Conservation (phyloP, 2,113 vertebrate genomes). For the Nyctereutes procyonoides region DNA sequence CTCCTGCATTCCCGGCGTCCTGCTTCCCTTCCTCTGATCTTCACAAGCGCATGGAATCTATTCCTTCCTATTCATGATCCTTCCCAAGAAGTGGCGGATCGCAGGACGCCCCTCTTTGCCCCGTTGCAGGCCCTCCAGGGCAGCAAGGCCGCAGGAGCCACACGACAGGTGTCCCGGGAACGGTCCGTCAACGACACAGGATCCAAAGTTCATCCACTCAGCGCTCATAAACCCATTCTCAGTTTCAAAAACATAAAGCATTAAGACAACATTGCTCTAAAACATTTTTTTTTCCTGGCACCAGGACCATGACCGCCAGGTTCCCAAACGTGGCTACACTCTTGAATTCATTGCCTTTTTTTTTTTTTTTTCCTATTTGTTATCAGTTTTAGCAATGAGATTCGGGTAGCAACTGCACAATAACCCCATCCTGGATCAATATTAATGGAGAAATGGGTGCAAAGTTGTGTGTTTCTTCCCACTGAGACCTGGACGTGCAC, state of each 20-base stretch:
- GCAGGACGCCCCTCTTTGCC: neutral
- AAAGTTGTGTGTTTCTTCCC: too few species aligned
- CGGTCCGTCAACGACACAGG: rapidly evolving
- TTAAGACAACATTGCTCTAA: too few species aligned
- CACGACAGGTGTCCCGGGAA: rapidly evolving
- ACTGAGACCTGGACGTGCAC: too few species aligned
- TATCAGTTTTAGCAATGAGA: too few species aligned
- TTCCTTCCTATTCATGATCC: neutral
- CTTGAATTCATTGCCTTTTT: neutral
- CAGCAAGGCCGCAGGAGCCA: rapidly evolving
- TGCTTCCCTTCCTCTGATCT: rapidly evolving
- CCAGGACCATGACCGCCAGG: neutral
- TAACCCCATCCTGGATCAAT: too few species aligned
- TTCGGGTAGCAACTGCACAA: too few species aligned
- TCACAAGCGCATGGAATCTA: rapidly evolving
- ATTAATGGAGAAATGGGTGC: too few species aligned
- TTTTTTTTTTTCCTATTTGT: too few species aligned
- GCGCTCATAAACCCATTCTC: neutral
- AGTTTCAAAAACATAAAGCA: neutral
- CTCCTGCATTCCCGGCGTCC: rapidly evolving
- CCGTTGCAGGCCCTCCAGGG: neutral
- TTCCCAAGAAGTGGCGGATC: too few species aligned
- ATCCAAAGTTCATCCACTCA: rapidly evolving
- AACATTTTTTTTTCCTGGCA: neutral
- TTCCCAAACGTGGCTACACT: rapidly evolving